phyloP scores from a whole-genome alignment of 2,888 invertebrate genomes.

The Pseudolycoriella hygida region DNA sequence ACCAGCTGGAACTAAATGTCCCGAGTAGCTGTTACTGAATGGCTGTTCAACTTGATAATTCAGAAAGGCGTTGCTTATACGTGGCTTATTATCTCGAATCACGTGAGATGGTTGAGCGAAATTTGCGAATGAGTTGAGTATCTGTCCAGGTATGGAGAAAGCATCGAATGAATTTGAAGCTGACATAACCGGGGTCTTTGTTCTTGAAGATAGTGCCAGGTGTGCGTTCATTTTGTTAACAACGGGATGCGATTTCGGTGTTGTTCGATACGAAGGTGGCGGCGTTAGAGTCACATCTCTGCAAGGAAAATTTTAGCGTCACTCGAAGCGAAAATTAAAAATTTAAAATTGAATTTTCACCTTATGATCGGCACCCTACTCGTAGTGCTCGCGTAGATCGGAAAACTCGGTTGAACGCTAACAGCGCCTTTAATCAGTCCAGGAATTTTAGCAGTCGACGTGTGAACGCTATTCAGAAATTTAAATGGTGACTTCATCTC shows the following conservation, averaged over 20 bases:
- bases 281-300: constrained; percentile 9
- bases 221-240: constrained; percentile 10
- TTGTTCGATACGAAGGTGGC: constrained; percentile 7
- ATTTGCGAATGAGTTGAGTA: constrained; percentile 1
- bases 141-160: constrained; percentile 1
- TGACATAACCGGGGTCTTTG: constrained; percentile 1
- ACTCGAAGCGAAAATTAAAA: too few relatives aligned
- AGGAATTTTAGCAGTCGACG: constrained; percentile 8
- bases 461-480: constrained; percentile 9
- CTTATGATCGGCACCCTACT: constrained; percentile 4
- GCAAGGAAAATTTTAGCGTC: neutral
- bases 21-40: neutral
- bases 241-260: constrained; percentile 9
- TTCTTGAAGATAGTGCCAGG: constrained; percentile 7
- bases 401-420: neutral
- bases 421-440: constrained; percentile 4
- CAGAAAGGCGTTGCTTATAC: constrained; percentile 3
- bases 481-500: constrained; percentile 5
- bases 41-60: constrained; percentile 2
- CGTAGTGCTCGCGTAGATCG: constrained; percentile 2
- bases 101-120: constrained; percentile 4
- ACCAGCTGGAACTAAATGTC: constrained; percentile 4
- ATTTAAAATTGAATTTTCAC: neutral
- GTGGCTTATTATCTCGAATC: constrained; percentile 3
- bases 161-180: neutral